These are phyloP conservation scores for Spilogale gracilis DNA, from an alignment of 2,113 vertebrate species.

Conservation along the genomic window DNA sequence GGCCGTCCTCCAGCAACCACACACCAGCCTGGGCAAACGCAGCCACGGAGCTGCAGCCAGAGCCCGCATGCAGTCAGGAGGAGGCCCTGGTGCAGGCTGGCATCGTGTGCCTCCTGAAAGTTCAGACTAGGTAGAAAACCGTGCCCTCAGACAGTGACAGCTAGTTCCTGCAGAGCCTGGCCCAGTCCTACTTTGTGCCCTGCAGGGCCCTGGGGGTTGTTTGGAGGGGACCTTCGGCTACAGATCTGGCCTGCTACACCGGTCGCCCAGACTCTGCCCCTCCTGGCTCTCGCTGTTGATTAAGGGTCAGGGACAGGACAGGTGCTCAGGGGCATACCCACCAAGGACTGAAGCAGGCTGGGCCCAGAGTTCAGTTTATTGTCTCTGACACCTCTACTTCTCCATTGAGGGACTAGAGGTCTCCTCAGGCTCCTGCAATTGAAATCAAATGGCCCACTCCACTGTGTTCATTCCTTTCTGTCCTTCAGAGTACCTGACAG, in stretches of 20 bases:
- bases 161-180: not conserved
- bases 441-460: constrained; percentile 13
- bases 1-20: fast-evolving
- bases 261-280: not conserved
- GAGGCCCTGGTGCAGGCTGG: constrained; percentile 68
- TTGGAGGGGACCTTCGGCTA: not conserved
- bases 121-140: constrained; percentile 71
- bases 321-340: not conserved
- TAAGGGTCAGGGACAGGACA: not conserved
- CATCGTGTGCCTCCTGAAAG: constrained; percentile 70
- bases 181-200: not conserved
- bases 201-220: not conserved
- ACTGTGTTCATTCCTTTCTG: not conserved
- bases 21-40: not conserved
- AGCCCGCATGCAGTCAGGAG: constrained; percentile 76
- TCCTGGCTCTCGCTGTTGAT: not conserved
- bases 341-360: not conserved
- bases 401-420: not conserved
- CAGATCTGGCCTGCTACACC: not conserved
- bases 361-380: constrained; percentile 26
- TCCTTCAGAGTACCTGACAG: constrained; percentile 53
- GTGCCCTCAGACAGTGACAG: constrained; percentile 64
- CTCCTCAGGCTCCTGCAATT: not conserved
- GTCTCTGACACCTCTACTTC: not conserved
- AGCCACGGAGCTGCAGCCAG: constrained; percentile 76